Conservation (phyloP, 2,888 invertebrate species). For the Caenorhabditis angaria region DNA sequence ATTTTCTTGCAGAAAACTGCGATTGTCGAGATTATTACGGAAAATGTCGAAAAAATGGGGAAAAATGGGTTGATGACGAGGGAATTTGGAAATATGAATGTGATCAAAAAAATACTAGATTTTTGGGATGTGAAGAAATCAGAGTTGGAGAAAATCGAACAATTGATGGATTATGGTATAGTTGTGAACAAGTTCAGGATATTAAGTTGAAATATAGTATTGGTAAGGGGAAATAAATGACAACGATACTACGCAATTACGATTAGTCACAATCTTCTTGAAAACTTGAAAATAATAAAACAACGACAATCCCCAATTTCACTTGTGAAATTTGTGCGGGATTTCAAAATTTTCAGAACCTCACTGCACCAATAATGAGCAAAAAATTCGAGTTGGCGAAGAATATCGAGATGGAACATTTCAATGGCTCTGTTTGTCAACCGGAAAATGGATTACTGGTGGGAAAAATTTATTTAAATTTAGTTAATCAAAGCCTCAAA, state of each 20-base stretch:
- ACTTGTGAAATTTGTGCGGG: no score
- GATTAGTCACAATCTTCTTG: no score
- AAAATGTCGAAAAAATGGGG: conserved; percentile 53
- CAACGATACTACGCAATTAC: no score
- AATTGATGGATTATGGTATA: conserved; percentile 65
- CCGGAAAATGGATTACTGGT: conserved; percentile 70
- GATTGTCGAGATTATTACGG: conserved; percentile 71
- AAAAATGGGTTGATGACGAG: conserved; percentile 66
- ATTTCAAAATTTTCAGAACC: conserved; percentile 59
- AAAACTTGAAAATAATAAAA: no score
- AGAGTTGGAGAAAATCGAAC: conserved; percentile 55
- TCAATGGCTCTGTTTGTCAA: conserved; percentile 67
- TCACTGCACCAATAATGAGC: conserved; percentile 57
- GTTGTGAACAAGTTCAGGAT: conserved; percentile 18
- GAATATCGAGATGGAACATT: conserved; percentile 63
- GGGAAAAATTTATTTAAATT: not conserved
- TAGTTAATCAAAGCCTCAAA: no score
- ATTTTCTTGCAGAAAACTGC: conserved; percentile 36
- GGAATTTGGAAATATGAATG: conserved; percentile 63
- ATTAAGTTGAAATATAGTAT: conserved; percentile 59
- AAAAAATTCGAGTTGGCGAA: conserved; percentile 57
- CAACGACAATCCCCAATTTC: no score
- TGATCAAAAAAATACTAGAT: conserved; percentile 30
- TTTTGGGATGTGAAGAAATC: conserved; percentile 42
- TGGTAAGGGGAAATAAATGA: no score